Conservation (phyloP, 2,888 invertebrate genomes). For the Arrhopalites spinosus region DNA sequence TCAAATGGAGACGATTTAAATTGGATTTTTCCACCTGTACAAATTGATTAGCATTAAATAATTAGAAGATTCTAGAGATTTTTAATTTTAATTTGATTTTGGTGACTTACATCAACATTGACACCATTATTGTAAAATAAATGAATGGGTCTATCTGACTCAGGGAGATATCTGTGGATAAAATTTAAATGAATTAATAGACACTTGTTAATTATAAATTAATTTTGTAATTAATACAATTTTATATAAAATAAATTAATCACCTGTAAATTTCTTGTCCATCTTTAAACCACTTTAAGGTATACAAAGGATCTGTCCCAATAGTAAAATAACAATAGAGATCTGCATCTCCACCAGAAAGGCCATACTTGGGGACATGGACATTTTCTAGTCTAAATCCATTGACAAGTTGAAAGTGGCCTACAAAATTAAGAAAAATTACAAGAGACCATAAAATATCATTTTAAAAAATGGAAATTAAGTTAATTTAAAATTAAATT, state of each 20-base stretch:
- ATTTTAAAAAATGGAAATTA: too few species aligned
- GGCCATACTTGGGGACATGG: not conserved
- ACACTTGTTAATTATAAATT: too few species aligned
- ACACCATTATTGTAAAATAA: not conserved
- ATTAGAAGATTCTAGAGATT: too few species aligned
- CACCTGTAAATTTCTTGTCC: not conserved
- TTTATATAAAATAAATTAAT: too few species aligned
- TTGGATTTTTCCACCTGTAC: constrained; percentile 5
- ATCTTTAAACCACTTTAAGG: constrained; percentile 10
- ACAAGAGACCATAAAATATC: too few species aligned
- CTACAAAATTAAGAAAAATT: not conserved
- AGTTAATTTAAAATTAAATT: not conserved
- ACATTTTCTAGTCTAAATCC: constrained; percentile 4
- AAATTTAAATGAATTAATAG: too few species aligned
- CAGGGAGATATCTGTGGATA: not conserved
- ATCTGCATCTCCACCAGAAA: constrained; percentile 9
- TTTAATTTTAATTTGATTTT: too few species aligned
- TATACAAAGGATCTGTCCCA: not conserved
- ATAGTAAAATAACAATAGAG: constrained; percentile 14
- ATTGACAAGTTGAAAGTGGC: not conserved
- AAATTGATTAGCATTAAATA: too few species aligned
- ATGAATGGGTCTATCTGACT: not conserved
- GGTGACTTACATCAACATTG: not conserved
- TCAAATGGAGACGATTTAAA: constrained; percentile 11
- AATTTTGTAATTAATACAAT: too few species aligned